Percentiles rank a stretch among this genome's conserved stretches.
Evolutionary conservation across 2,113 vertebrate species (phyloP).

Genomic region (Siphamia tubifer): DNA sequence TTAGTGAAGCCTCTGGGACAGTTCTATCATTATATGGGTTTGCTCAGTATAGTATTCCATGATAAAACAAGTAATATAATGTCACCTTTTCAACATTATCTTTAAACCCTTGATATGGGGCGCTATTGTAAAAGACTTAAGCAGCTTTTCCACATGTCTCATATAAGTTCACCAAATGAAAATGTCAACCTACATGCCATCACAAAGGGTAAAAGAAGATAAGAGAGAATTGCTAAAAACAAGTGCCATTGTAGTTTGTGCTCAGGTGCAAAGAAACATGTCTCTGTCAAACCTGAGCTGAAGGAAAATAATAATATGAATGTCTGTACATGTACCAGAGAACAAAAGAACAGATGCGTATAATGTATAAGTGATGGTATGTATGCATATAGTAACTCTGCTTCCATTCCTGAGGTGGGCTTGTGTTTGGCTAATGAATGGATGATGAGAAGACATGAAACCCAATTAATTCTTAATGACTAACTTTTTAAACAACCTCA

Average conservation of each 20-base stretch:
- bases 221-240: constrained; percentile 36
- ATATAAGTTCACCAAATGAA: constrained; percentile 36
- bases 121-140: constrained; percentile 17
- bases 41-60: constrained; percentile 1
- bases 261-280: constrained; percentile 25
- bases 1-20: constrained; percentile 1
- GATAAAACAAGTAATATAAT: constrained; percentile 31
- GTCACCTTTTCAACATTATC: constrained; percentile 13
- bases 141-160: background rate
- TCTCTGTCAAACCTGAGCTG: background rate
- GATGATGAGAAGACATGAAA: constrained; percentile 10
- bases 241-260: constrained; percentile 1
- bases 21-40: background rate
- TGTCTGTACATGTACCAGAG: background rate
- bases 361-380: background rate
- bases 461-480: constrained; percentile 26
- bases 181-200: constrained; percentile 27
- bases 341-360: background rate
- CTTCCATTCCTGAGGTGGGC: background rate
- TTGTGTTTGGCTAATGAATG: constrained; percentile 12
- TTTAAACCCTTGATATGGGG: constrained; percentile 15
- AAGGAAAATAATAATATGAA: constrained; percentile 8
- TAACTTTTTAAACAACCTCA: constrained; percentile 44
- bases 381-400: too few relatives aligned
- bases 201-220: constrained; percentile 42